These are phyloP conservation scores for Leucoraja erinaceus DNA, from an alignment of 2,113 vertebrate species.

Conservation along the genomic window DNA sequence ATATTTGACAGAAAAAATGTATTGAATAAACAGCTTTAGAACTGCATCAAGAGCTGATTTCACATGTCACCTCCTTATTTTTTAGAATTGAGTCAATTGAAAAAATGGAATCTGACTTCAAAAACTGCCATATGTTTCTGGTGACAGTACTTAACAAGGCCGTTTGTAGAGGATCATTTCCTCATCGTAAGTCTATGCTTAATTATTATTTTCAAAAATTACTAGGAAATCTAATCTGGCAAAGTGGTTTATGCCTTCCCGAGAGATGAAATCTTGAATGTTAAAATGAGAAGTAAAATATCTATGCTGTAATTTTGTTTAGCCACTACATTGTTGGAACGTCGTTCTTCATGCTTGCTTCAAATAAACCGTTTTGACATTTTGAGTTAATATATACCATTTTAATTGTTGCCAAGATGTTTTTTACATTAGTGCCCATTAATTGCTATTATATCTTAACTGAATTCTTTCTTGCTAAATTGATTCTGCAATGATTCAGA, in stretches of 20 bases:
- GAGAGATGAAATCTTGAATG: not conserved
- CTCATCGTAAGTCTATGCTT: conserved; percentile 74
- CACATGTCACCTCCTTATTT: conserved; percentile 10
- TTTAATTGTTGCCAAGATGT: not conserved
- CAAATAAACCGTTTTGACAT: not conserved
- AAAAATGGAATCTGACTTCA: conserved; percentile 98
- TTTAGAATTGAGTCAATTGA: conserved; percentile 89
- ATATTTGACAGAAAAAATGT: no score
- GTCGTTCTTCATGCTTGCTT: not conserved
- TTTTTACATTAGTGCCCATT: not conserved
- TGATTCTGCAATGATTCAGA: no score
- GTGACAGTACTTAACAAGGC: conserved; percentile 95
- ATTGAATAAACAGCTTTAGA: not conserved
- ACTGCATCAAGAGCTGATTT: not conserved
- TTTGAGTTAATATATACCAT: not conserved
- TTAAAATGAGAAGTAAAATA: not conserved
- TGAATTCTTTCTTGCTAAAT: no score
- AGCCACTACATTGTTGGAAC: not conserved
- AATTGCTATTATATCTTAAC: not conserved
- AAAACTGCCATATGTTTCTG: conserved; percentile 97
- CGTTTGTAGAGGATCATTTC: conserved; percentile 91
- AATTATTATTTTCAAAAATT: not conserved
- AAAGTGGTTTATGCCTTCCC: not conserved
- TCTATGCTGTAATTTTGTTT: not conserved
- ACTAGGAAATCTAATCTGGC: not conserved